Base-by-base conservation (phyloP, 2,888 invertebrate species). In the Drosophila quasianomalipes region DNA sequence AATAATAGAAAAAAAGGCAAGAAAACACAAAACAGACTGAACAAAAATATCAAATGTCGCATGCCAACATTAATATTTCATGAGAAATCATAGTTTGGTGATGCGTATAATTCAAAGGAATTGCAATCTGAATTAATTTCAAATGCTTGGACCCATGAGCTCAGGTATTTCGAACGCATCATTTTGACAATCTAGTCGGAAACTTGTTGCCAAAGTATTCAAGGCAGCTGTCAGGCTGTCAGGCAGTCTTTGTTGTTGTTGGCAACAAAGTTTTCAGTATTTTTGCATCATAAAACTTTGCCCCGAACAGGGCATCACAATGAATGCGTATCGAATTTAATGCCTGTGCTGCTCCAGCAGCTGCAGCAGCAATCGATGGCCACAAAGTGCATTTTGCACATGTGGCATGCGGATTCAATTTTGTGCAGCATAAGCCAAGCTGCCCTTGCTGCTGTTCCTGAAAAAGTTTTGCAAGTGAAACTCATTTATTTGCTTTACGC, bases 31-130 rank as follows among this genome's bases (percentile, higher is more conserved):
- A 74, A 70, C 75, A 70, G 64, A 74, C 77, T 70, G 76, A 60
- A 64, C 37, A 49, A 61, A 65, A 82, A 87, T 87, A 85, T 85
- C 85, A 87, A 83, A 87, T 87, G 85, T 87, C 88, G 85, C 85
- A 86, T 85, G 85, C 79, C 72, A 81, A 68, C 88, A 85, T 85
- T 85, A 85, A 85, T 85, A 85, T 85, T 85, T 85, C 85, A 85
- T 85, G 88, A 88, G 85, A 85, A 85, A 88, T 85, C 85, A 85
- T 88, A 88, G 85, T 83, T 88, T 85, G 88, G 79, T 88, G 85
- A 85, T 85, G 85, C 85, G 85, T 85, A 88, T 88, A 85, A 85
- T 88, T 85, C 85, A 88, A 85, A 85, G 83, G 85, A 88, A 88
- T 88, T 85, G 88, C 85, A 85, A 85, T 85, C 85, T 85, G 85